Conservation (phyloP, 2,113 vertebrate species). For the Euleptes europaea region DNA sequence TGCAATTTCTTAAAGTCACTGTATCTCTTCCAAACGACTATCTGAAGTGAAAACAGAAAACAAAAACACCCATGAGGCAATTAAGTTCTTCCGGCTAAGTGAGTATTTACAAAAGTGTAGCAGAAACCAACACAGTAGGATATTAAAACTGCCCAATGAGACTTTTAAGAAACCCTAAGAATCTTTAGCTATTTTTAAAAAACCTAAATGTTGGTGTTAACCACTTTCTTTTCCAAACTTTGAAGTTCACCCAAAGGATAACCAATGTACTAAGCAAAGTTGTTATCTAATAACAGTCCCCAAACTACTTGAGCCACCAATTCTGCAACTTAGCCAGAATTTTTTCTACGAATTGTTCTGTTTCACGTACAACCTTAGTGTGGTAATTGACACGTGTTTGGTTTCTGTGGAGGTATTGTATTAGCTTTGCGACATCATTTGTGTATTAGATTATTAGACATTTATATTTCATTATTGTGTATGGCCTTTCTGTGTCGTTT, state of each 20-base stretch:
- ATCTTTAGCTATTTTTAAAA: not conserved
- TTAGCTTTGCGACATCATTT: too few relatives aligned
- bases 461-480: too few relatives aligned
- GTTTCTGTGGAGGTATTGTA: too few relatives aligned
- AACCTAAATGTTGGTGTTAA: not conserved
- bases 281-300: not conserved
- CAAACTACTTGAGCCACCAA: not conserved
- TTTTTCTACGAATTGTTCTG: too few relatives aligned
- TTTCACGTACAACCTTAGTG: too few relatives aligned
- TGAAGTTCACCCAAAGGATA: not conserved
- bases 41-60: conserved; percentile 75
- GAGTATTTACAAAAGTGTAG: not conserved
- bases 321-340: not conserved
- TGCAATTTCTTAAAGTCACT: conserved; percentile 98
- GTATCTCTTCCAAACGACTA: conserved; percentile 97
- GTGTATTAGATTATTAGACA: too few relatives aligned
- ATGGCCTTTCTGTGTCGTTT: too few relatives aligned
- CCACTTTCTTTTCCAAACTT: not conserved
- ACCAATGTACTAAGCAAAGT: not conserved
- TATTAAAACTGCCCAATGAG: not conserved
- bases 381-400: too few relatives aligned
- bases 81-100: not conserved
- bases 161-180: not conserved
- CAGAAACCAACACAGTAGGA: conserved; percentile 6
- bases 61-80: conserved; percentile 43